Percentiles rank a stretch among this genome's conserved stretches.
Conservation (phyloP, 1,140 invertebrate genomes). For the Pogonomyrmex barbatus region DNA sequence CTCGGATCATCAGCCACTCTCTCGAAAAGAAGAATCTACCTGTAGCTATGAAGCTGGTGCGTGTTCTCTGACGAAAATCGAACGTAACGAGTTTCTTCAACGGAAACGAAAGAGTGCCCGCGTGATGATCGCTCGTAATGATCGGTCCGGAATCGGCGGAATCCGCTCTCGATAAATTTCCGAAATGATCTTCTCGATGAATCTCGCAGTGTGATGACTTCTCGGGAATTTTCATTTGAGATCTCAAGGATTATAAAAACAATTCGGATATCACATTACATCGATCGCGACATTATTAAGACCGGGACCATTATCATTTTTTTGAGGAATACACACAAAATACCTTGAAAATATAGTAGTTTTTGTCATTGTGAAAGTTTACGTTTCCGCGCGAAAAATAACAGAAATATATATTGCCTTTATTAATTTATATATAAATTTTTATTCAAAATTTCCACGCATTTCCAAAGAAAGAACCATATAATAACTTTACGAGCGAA, state of each 20-base stretch:
- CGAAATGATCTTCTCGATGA: not conserved
- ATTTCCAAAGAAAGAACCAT: not conserved
- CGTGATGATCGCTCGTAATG: not conserved
- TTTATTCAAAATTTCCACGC: not conserved
- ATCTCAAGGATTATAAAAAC: slow-evolving; percentile 10
- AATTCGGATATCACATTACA: not conserved
- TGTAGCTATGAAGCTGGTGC: slow-evolving; percentile 72
- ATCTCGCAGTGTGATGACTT: slow-evolving; percentile 17
- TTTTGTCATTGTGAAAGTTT: not conserved
- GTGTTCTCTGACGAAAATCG: slow-evolving; percentile 36
- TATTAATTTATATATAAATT: not conserved
- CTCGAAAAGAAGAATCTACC: not conserved
- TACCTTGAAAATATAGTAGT: not conserved
- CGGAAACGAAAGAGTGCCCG: slow-evolving; percentile 15
- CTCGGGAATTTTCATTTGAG: slow-evolving; percentile 5
- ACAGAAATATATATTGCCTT: not conserved
- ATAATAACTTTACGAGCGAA: not conserved
- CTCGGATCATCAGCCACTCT: slow-evolving; percentile 26
- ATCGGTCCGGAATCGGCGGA: not conserved
- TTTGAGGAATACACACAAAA: not conserved
- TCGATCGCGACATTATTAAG: not conserved
- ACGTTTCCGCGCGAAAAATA: not conserved
- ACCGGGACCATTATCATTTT: not conserved
- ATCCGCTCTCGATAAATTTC: not conserved
- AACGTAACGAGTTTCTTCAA: not conserved